Evolutionary conservation across 2,797 vertebrate species (phyloP), one percentile per base, ranked within the genome.

Genomic region (Smutsia temminckii): DNA sequence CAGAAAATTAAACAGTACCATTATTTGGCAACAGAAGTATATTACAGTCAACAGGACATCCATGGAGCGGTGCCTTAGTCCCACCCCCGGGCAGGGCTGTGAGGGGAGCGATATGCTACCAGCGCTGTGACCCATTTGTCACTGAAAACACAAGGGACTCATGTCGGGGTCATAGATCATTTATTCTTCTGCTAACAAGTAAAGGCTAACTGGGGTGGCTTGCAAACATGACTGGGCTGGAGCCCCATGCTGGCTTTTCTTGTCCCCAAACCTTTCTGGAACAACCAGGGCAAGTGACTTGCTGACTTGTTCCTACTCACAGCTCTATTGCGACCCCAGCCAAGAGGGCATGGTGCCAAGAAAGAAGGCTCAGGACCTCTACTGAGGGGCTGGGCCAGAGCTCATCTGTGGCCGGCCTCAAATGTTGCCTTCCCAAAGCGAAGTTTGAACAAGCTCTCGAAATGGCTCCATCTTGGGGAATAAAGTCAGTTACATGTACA

Each of bases 1-100:
- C 55, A 78, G 23, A 53, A 90, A 97, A 89, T 59, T 74, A 94
- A 95, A 85, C 59, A 12, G 51, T 94, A 91, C 66, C 1, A 2
- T 94, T 85, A 37, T 91, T 96, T 80, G 95, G 90, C 93, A 97
- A 97, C 29, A 40, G 88, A 95, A 97, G 88, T 94, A 92, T 95
- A 79, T 79, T 95, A 94, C 97, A 96, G 53, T 90, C 86, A 90
- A 61, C 20, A 80, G 88, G 90, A 93, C 88, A 10, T 81, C 53
- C 59, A 21, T 17, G 11, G 2, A 14, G 17, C 40, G 34, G 25
- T 3, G 16, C 32, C 77, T 32, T 25, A 6, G 49, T 51, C 59
- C 61, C 2, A 4, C 18, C 64, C 34, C 53, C 16, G 29, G 87
- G 55, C 92, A 74, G 72, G 27, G 29, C 55, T 75, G 51, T 11